Evolutionary conservation across 2,797 vertebrate genomes (phyloP).

Genomic region (Sebastes reedi): DNA sequence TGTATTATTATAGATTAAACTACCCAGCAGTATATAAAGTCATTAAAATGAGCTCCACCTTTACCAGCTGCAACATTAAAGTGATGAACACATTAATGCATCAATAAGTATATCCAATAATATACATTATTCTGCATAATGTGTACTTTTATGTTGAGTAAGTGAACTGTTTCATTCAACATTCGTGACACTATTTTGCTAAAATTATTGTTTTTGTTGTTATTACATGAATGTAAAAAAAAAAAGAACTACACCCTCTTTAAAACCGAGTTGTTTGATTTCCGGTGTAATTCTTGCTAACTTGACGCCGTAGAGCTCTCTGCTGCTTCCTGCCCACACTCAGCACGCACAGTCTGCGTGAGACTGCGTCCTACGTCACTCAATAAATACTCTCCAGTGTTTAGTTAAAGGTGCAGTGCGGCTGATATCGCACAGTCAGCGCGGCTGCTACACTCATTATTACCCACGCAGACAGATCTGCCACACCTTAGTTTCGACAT

Average conservation of each 20-base stretch:
- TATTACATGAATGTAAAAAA: background rate
- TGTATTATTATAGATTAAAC: too few species aligned
- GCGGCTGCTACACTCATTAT: background rate
- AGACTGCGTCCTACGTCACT: constrained; percentile 76
- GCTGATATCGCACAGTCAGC: constrained; percentile 55
- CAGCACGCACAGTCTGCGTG: constrained; percentile 71
- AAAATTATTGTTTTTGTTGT: fast-evolving
- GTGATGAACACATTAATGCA: too few species aligned
- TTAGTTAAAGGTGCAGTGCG: constrained; percentile 83
- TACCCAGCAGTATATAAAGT: too few species aligned
- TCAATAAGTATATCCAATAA: too few species aligned
- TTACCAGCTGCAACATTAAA: too few species aligned
- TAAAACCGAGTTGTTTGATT: fast-evolving
- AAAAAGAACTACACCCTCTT: fast-evolving
- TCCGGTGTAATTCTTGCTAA: background rate
- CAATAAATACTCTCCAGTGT: constrained; percentile 11
- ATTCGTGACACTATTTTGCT: fast-evolving
- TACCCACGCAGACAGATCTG: constrained; percentile 33
- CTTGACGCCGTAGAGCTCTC: constrained; percentile 18
- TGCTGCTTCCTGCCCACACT: constrained; percentile 76
- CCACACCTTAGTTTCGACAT: constrained; percentile 81
- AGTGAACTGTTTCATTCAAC: too few species aligned
- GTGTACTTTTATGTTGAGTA: too few species aligned
- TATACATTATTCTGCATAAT: too few species aligned
- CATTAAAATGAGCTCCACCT: too few species aligned